A percentile compares a stretch with the other conserved stretches of the same genome.
phyloP scores from a whole-genome alignment of 2,797 vertebrate genomes.

The Arremon aurantiirostris region DNA sequence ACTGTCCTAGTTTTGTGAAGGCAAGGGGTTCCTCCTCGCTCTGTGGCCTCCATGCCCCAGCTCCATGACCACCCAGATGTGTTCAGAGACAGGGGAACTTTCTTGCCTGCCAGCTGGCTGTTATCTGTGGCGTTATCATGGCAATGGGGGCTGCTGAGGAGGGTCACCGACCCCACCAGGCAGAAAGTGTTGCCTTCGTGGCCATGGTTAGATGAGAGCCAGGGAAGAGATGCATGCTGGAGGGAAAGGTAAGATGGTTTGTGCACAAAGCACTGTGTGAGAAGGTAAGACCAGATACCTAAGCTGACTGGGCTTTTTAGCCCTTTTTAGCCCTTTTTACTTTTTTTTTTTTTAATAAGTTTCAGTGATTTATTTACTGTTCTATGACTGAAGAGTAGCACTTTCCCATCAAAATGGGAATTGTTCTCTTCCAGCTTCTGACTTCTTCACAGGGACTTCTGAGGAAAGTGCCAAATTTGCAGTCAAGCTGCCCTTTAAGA shows the following conservation, averaged over 20 bases:
- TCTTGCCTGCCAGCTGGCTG: neutral
- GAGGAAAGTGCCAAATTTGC: neutral
- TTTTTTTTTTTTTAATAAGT: neutral
- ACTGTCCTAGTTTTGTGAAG: neutral
- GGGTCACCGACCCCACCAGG: fast-evolving
- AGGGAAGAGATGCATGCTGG: neutral
- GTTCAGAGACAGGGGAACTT: neutral
- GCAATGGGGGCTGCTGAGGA: neutral
- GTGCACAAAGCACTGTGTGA: neutral
- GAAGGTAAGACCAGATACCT: neutral
- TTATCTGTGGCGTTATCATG: neutral
- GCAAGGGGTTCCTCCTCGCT: fast-evolving
- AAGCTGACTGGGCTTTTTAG: neutral
- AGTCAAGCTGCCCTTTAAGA: neutral
- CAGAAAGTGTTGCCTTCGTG: neutral
- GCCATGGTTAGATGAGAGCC: neutral
- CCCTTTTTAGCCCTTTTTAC: neutral
- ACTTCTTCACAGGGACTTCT: neutral
- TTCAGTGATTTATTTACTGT: neutral
- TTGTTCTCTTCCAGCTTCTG: neutral
- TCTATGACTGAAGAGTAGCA: neutral
- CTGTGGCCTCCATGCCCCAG: neutral
- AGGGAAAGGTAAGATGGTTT: neutral
- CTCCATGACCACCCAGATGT: neutral
- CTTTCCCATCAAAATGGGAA: neutral